Percentiles rank a stretch among this genome's conserved stretches.
phyloP scores from a whole-genome alignment of 2,888 invertebrate genomes.

The Cosmopolites sordidus region DNA sequence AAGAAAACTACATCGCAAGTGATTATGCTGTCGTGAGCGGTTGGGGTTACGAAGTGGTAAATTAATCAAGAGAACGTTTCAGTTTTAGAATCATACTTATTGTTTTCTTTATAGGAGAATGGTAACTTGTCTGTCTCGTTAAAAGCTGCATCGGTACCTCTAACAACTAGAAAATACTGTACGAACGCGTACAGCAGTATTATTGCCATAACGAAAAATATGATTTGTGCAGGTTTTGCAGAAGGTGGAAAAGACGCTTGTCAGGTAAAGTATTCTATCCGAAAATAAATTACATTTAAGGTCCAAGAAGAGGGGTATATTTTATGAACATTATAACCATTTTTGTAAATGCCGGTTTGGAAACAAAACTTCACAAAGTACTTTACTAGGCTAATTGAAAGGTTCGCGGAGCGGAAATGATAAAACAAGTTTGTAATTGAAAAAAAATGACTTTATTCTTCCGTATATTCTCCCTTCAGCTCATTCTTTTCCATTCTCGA shows the following conservation, averaged over 20 bases:
- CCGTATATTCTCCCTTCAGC: no score
- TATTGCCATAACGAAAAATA: constrained; percentile 28
- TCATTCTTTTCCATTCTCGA: no score
- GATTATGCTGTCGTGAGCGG: constrained; percentile 29
- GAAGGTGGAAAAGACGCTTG: constrained; percentile 33
- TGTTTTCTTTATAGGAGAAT: constrained; percentile 22
- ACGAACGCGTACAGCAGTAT: not conserved
- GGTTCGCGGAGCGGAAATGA: no score
- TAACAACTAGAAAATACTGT: constrained; percentile 10
- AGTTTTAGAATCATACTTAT: not conserved
- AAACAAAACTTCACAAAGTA: no score
- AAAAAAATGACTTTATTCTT: no score
- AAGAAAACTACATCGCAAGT: constrained; percentile 18
- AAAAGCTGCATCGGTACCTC: constrained; percentile 19
- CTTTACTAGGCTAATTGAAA: no score
- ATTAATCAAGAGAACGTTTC: not conserved
- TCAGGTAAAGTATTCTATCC: no score
- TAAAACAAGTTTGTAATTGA: no score
- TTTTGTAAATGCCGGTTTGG: no score
- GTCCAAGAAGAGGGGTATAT: no score
- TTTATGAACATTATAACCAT: no score
- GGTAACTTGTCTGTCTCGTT: constrained; percentile 18
- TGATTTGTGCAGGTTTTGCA: constrained; percentile 34
- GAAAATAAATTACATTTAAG: no score
- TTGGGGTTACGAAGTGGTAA: constrained; percentile 27